Base-by-base conservation (phyloP, 2,888 invertebrate species). In the Caenorhabditis doughertyi region DNA sequence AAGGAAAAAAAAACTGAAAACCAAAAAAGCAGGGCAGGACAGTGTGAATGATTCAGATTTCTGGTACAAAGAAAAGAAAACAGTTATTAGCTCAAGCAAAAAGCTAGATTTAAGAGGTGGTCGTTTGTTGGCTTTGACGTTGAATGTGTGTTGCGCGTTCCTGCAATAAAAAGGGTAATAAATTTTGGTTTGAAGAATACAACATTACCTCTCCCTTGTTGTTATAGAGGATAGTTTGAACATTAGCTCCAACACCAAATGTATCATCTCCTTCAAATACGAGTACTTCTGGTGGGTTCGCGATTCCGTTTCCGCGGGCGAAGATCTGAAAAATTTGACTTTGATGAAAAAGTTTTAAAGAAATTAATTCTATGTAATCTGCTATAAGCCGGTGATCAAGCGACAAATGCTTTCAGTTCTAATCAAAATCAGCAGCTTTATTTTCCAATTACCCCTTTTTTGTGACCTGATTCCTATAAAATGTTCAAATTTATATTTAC, bases 191-290 rank as follows among this genome's bases (percentile, higher is more conserved):
- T n/a, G n/a, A n/a, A n/a, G n/a, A n/a, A n/a, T n/a, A n/a, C n/a
- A n/a, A 29, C 29, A 27, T 51, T 80, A 91, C 91, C 89, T 92
- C 92, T 84, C 91, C 92, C 55, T 89, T 88, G 27, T 83, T 86
- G 85, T 92, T 92, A 86, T 92, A 92, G 64, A 92, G 90, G 70
- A 90, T 89, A 25, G 92, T 92, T 71, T 92, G 91, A 35, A 92
- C 90, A 76, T 91, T 92, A 73, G 84, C 79, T 49, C 92, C 92
- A 51, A 89, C 85, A 53, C 92, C 92, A 83, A 90, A 92, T 25
- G 89, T 87, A 25, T 92, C 92, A 35, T 92, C 91, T 49, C 85
- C 89, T 32, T 92, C 91, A 81, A 89, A 90, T 42, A 92, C 85
- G 9, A 88, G 85, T 29, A 87, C 86, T 21, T 92, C 92, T 55